These are phyloP conservation scores for Acomys russatus DNA, from an alignment of 2,797 vertebrate species.

Conservation along the genomic window DNA sequence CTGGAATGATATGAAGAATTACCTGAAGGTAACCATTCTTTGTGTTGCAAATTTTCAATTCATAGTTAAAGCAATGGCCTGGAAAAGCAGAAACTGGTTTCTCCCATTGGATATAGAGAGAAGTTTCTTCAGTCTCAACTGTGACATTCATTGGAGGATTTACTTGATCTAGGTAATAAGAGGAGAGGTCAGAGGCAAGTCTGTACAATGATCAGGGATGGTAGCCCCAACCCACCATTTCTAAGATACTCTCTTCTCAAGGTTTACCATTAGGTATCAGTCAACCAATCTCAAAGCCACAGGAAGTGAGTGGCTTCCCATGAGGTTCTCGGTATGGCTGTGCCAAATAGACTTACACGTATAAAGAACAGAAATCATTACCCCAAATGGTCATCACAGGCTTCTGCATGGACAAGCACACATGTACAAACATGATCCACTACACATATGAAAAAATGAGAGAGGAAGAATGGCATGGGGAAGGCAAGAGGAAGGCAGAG, in stretches of 20 bases:
- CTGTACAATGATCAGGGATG: not conserved
- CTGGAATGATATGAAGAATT: conserved; percentile 46
- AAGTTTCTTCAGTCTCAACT: conserved; percentile 72
- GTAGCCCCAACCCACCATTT: not conserved
- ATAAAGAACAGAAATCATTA: not conserved
- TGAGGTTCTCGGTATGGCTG: not conserved
- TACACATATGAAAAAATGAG: not conserved
- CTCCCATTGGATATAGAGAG: conserved; percentile 83
- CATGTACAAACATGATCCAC: not conserved
- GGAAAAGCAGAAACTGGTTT: conserved; percentile 86
- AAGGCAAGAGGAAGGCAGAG: not conserved
- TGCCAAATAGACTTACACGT: not conserved
- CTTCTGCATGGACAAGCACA: not conserved
- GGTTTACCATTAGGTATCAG: not conserved
- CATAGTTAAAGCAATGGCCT: conserved; percentile 85
- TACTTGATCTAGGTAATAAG: conserved; percentile 82
- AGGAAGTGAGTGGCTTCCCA: not conserved
- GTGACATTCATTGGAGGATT: conserved; percentile 86
- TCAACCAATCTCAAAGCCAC: not conserved
- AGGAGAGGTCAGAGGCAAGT: not conserved
- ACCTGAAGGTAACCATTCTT: conserved; percentile 85
- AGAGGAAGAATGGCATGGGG: not conserved
- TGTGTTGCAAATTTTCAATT: conserved; percentile 84
- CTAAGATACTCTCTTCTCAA: not conserved
- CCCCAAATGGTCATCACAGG: not conserved